Conservation (phyloP, 1,140 invertebrate species). For the Bombus difficillimus region DNA sequence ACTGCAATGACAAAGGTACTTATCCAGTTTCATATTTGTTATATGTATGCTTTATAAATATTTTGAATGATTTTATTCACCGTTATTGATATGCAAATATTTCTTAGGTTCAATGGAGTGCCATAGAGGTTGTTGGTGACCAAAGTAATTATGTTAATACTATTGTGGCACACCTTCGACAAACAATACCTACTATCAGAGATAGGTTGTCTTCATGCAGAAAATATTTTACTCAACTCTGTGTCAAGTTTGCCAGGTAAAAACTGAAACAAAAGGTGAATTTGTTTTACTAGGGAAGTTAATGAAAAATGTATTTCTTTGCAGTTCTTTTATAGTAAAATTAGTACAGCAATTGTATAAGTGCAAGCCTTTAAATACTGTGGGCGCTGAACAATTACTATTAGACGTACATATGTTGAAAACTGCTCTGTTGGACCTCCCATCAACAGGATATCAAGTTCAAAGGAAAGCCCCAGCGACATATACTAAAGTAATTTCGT, state of each 20-base stretch:
- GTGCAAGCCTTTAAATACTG: slow-evolving; percentile 96
- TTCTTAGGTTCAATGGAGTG: slow-evolving; percentile 93
- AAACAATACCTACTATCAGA: slow-evolving; percentile 94
- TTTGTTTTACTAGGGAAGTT: background rate
- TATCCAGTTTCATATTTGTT: background rate
- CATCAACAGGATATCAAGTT: slow-evolving; percentile 94
- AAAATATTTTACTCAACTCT: slow-evolving; percentile 99
- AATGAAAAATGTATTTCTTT: slow-evolving; percentile 60
- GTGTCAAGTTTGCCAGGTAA: slow-evolving; percentile 95
- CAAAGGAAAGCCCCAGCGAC: slow-evolving; percentile 93
- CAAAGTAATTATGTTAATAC: slow-evolving; percentile 97
- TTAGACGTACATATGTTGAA: slow-evolving; percentile 99
- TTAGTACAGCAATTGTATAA: slow-evolving; percentile 96
- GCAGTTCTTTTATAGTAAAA: slow-evolving; percentile 96
- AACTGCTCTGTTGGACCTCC: slow-evolving; percentile 96
- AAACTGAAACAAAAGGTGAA: slow-evolving; percentile 34
- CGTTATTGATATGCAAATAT: slow-evolving; percentile 18
- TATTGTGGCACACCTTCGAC: slow-evolving; percentile 93
- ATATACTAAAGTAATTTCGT: slow-evolving; percentile 85
- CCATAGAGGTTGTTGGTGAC: slow-evolving; percentile 96
- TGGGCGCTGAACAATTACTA: slow-evolving; percentile 98
- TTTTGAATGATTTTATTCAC: slow-evolving; percentile 34
- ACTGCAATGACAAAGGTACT: slow-evolving; percentile 94
- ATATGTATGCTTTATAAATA: background rate
- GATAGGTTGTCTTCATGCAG: slow-evolving; percentile 96